Conservation (phyloP, 1,140 invertebrate species). For the Musca domestica region DNA sequence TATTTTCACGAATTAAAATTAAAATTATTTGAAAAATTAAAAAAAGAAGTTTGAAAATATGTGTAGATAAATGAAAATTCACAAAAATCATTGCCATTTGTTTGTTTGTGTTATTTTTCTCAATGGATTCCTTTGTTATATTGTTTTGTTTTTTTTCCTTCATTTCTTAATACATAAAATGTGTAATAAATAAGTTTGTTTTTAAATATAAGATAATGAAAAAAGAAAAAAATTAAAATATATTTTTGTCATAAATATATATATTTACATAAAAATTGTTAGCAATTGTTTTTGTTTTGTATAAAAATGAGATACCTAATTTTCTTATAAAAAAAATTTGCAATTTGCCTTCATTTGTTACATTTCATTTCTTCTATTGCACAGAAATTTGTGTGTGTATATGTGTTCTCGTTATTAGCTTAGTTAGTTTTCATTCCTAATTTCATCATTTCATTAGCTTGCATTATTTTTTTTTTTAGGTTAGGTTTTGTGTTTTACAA, state of each 20-base stretch:
- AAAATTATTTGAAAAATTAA: background rate
- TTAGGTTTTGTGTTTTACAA: no score
- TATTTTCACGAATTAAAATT: background rate
- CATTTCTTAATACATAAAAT: conserved; percentile 4
- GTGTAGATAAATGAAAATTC: no score
- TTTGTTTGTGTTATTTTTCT: background rate
- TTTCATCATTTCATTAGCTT: no score
- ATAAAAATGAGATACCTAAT: conserved; percentile 18
- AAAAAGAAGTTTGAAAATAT: background rate
- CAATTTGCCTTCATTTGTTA: background rate
- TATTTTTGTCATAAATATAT: background rate
- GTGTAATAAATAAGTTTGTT: background rate
- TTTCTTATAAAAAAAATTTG: background rate
- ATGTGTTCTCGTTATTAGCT: background rate
- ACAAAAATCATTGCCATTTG: background rate
- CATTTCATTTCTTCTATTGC: conserved; percentile 4
- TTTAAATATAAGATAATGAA: background rate
- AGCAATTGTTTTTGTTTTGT: background rate
- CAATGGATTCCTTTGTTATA: background rate
- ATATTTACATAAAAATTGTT: background rate
- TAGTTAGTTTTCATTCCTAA: no score
- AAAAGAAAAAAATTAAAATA: conserved; percentile 3
- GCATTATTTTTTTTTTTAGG: no score
- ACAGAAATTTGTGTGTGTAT: conserved; percentile 4
- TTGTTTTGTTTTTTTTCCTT: background rate